Evolutionary conservation across 2,113 vertebrate species (phyloP).

Genomic region (Excalfactoria chinensis): DNA sequence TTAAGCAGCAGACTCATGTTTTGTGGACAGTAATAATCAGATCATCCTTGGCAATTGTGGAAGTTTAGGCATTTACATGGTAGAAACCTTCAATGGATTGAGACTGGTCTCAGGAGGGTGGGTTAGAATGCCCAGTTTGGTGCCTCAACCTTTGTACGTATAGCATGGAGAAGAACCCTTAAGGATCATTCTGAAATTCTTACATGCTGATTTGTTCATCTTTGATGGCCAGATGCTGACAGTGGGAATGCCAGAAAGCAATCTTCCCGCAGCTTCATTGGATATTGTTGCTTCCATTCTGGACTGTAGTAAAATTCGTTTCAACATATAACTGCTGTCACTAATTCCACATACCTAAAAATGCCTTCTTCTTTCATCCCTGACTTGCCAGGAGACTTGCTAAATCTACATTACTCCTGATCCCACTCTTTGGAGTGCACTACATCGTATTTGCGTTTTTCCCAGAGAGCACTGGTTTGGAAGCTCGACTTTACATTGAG

Average conservation of each 20-base stretch:
- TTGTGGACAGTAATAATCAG: neutral
- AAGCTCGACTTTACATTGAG: conserved; percentile 72
- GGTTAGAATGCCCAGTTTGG: neutral
- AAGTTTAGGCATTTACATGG: neutral
- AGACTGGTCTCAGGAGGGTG: neutral
- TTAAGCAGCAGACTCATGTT: neutral
- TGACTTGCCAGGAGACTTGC: conserved; percentile 67
- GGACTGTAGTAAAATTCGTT: neutral
- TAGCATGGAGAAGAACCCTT: neutral
- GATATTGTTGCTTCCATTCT: neutral
- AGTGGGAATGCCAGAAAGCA: accelerated
- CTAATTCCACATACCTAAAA: neutral
- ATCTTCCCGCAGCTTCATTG: neutral
- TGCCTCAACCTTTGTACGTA: neutral
- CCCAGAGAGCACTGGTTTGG: conserved; percentile 70
- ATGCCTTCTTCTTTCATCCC: neutral
- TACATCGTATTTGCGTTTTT: conserved; percentile 74
- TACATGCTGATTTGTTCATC: neutral
- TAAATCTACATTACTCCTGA: conserved; percentile 73
- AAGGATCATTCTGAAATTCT: neutral
- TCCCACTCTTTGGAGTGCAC: conserved; percentile 77
- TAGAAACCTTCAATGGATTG: neutral
- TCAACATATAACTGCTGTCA: accelerated
- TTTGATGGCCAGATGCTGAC: neutral
- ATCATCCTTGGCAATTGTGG: neutral